phyloP scores from a whole-genome alignment of 2,888 invertebrate genomes.

The Megastigmus dorsalis region DNA sequence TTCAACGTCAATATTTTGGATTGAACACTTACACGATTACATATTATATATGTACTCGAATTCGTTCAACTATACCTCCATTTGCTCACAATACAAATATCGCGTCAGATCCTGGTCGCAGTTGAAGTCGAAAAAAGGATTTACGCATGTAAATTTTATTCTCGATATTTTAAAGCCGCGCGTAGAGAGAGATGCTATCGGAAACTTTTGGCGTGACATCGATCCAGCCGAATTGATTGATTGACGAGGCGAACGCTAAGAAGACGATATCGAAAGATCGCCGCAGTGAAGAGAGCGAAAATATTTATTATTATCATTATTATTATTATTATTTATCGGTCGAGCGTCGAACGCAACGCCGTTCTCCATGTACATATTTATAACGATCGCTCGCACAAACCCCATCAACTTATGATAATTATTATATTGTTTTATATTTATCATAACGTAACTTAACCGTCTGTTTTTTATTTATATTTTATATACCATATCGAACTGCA shows the following conservation, averaged over 20 bases:
- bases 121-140: not conserved
- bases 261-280: constrained; percentile 1
- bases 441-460: constrained; percentile 1
- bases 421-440: constrained; percentile 19
- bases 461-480: constrained; percentile 5
- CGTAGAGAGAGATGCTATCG: not conserved
- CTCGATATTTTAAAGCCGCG: not conserved
- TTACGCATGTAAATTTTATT: constrained; percentile 30
- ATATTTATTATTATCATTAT: constrained; percentile 44
- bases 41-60: not conserved
- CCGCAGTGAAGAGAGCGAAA: constrained; percentile 11
- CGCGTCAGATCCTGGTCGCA: too few species aligned
- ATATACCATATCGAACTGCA: not conserved
- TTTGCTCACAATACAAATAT: too few species aligned
- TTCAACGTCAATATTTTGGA: not conserved
- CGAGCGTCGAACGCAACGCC: constrained; percentile 11
- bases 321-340: constrained; percentile 46
- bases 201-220: not conserved
- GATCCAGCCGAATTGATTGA: constrained; percentile 6
- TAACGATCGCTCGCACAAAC: constrained; percentile 32
- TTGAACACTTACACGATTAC: not conserved
- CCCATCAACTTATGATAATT: constrained; percentile 4
- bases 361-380: constrained; percentile 50
- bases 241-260: not conserved
- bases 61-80: not conserved